Conservation (phyloP, 2,113 vertebrate genomes). For the Noctilio leporinus region DNA sequence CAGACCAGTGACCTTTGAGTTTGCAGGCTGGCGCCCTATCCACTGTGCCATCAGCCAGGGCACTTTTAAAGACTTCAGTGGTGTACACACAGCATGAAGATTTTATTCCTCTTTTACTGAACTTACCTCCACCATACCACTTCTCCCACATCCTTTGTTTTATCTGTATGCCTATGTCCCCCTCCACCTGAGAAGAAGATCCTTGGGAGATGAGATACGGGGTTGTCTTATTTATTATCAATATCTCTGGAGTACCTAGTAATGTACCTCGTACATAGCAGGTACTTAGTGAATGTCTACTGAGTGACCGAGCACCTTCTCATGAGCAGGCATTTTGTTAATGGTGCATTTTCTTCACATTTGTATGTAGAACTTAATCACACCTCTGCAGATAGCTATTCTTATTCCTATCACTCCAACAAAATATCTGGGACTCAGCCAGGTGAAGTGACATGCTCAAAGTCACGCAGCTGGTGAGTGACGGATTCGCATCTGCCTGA, state of each 20-base stretch:
- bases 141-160: neutral
- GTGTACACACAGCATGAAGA: neutral
- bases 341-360: neutral
- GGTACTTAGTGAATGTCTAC: neutral
- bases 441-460: neutral
- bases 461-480: neutral
- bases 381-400: neutral
- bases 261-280: neutral
- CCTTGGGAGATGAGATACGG: neutral
- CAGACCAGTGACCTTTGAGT: too few relatives aligned
- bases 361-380: neutral
- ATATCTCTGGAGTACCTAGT: neutral
- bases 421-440: neutral
- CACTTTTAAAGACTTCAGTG: neutral
- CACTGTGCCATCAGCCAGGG: too few relatives aligned
- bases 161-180: neutral
- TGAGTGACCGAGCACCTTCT: neutral
- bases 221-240: neutral
- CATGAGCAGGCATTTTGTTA: neutral
- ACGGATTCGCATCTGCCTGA: neutral
- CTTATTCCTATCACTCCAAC: neutral
- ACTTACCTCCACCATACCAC: neutral
- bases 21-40: too few relatives aligned
- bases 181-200: neutral
- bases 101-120: neutral